Base-by-base conservation (phyloP, 1,140 invertebrate species). In the Caerostris darwini region DNA sequence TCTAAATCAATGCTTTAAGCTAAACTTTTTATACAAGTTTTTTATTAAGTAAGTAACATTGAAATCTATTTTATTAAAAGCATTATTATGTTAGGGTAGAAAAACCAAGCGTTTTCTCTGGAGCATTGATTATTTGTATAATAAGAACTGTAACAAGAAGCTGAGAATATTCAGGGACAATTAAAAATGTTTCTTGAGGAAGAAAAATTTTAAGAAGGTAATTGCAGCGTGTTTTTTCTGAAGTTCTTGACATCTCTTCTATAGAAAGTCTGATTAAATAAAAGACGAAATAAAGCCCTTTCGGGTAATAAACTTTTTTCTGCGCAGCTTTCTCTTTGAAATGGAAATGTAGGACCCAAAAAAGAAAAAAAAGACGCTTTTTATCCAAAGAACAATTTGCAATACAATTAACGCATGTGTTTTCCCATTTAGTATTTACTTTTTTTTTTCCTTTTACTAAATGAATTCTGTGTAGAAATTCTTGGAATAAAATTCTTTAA, bases 251-350 rank as follows among this genome's bases (percentile, higher is more conserved):
- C 6, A 50, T 50, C 10, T 77, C 10, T 12, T 3, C 71, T 50
- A 7, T 77, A 77, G 71, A 77, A 77, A 77, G 34, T 50, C 19
- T 77, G 71, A 77, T 77, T 77, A 77, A 77, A 77, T 12, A 77
- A 77, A 77, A 77, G 34, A 12, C 34, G 4, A 53, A 77, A 53
- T 50, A 77, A 77, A 77, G 8, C 67, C 8, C 34, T 77, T 50
- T 77, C 8, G 2, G 10, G 8, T 14, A 12, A 67, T 14, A 7
- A 17, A 67, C 10, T 53, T 77, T 77, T 77, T 77, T 77, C 10
- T 4, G 12, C 34, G 5, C 14, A 14, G 34, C 71, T 53, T 50
- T 12, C 50, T 77, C 71, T 53, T 53, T 53, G 71, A 53, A 77
- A 77, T 77, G 34, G 71, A 77, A 77, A 77, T 77, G 50, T 77